Base-by-base conservation (phyloP, 2,888 invertebrate genomes). In the Loripinus fragilis region DNA sequence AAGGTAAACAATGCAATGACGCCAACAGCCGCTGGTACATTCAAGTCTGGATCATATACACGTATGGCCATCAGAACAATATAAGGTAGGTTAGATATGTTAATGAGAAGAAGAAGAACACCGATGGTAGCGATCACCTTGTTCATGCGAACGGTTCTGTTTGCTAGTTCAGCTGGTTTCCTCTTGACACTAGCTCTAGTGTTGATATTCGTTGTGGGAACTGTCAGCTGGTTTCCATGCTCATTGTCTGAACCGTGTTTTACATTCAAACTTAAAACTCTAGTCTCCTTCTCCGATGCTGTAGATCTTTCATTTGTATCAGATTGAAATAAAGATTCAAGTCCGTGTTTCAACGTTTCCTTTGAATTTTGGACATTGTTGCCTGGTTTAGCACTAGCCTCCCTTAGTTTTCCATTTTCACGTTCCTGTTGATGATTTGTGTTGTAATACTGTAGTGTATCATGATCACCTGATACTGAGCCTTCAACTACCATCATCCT, bases 101-200 rank as follows among this genome's bases (percentile, higher is more conserved):
- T 71, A 35, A 72, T 45, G 45, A 55, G 71, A 3, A 76, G 0
- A n/a, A 71, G 28, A 2, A 76, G 38, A 8, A 55, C 41, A 3
- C 76, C 76, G 15, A 76, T 55, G 1, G 72, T 76, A 25, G 55
- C 68, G 25, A 67, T 33, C 23, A 72, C 71, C 33, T 60, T 60
- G 30, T 17, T 55, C 8, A 55, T 38, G 1, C 55, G 50, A 5
- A 52, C 28, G 5, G 8, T 52, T 52, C 67, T 60, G 60, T 60
- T 60, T 5, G 12, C 33, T 12, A 33, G 23, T 8, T 5, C 23
- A 25, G 5, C 52, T 20, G 33, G 7, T 30, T 33, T 17, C 20
- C 1, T 33, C 1, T 7, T 20, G 1, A 15, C 17, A 30, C 1
- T 20, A 23, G 60, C 60, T 28, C 15, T 55, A 5, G 25, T 28